Evolutionary conservation across 2,888 invertebrate species (phyloP).

Genomic region (Sesamia inferens): DNA sequence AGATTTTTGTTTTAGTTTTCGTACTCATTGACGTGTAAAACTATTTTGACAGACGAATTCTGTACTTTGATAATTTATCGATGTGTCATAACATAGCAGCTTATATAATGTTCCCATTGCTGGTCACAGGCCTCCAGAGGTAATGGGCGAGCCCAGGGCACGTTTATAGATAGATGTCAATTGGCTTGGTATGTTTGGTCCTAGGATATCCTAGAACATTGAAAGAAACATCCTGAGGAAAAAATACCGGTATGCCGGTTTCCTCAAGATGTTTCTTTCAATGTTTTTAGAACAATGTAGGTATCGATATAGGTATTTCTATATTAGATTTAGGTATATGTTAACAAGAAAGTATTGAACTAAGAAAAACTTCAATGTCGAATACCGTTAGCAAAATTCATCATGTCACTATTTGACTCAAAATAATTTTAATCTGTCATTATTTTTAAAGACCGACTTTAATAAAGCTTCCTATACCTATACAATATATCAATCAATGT

Average conservation of each 20-base stretch:
- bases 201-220: not conserved
- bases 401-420: not conserved
- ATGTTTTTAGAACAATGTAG: not conserved
- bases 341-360: too few relatives aligned
- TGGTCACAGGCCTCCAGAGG: not conserved
- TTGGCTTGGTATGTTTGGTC: not conserved
- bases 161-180: not conserved
- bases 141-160: not conserved
- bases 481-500: not conserved
- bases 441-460: not conserved
- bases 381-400: not conserved
- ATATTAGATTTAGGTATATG: too few relatives aligned
- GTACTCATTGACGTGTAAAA: not conserved
- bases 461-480: not conserved
- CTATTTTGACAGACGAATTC: not conserved
- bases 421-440: not conserved
- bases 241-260: too few relatives aligned
- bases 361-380: too few relatives aligned
- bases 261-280: too few relatives aligned
- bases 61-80: not conserved
- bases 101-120: not conserved
- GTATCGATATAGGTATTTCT: too few relatives aligned
- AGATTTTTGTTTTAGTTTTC: conserved; percentile 26
- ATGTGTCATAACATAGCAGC: not conserved
- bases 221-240: too few relatives aligned